phyloP scores from a whole-genome alignment of 2,113 vertebrate genomes.

The Oryctolagus cuniculus region mOryCun1.1 NC_091435.1:83202001-83202500 shows the following conservation, averaged over 20 bases:
- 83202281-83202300: background rate
- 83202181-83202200: background rate
- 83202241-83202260: background rate
- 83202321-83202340: no score
- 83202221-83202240: no score
- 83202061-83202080: background rate
- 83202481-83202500: background rate
- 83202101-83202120: background rate
- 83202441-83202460: background rate
- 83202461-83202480: background rate
- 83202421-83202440: background rate
- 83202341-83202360: background rate
- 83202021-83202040: background rate
- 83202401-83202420: background rate
- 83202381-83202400: background rate
- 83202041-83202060: background rate
- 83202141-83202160: background rate
- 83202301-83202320: background rate
- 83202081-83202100: background rate
- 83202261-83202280: background rate
- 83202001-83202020: background rate
- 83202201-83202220: background rate
- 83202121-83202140: background rate
- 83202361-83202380: background rate
- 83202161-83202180: background rate